phyloP scores from a whole-genome alignment of 2,113 vertebrate species.

The Ptilonorhynchus violaceus region DNA sequence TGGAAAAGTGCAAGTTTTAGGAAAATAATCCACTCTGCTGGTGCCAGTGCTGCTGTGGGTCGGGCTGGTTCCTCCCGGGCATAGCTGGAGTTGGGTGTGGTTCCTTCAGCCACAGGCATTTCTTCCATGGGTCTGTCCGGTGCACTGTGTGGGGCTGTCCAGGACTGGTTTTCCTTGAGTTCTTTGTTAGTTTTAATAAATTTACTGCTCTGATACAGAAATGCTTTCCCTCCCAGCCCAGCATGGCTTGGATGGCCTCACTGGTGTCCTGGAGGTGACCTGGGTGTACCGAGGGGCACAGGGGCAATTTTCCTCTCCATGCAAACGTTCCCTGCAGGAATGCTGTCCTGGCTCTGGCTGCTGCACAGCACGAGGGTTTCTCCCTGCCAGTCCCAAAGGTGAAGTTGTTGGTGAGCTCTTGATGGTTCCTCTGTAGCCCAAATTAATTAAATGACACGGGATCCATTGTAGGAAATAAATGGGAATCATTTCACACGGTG shows the following conservation, averaged over 20 bases:
- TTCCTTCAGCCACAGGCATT: not conserved
- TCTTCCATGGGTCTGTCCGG: not conserved
- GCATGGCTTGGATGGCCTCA: not conserved
- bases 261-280: not conserved
- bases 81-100: too few species aligned
- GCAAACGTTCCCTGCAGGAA: slow-evolving; percentile 21
- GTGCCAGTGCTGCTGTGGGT: rapidly evolving
- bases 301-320: not conserved
- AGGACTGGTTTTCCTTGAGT: not conserved
- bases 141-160: not conserved
- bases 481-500: slow-evolving; percentile 36
- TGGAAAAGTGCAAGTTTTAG: not conserved
- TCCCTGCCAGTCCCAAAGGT: slow-evolving; percentile 61
- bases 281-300: not conserved
- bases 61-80: not conserved
- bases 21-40: not conserved
- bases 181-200: not conserved
- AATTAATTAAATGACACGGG: slow-evolving; percentile 70
- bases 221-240: not conserved
- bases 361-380: slow-evolving; percentile 26
- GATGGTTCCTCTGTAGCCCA: slow-evolving; percentile 64
- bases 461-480: slow-evolving; percentile 60
- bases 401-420: slow-evolving; percentile 36
- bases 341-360: not conserved
- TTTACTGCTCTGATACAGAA: not conserved